Conservation (phyloP, 1,140 invertebrate genomes). For the Macrostomum lignano region DNA sequence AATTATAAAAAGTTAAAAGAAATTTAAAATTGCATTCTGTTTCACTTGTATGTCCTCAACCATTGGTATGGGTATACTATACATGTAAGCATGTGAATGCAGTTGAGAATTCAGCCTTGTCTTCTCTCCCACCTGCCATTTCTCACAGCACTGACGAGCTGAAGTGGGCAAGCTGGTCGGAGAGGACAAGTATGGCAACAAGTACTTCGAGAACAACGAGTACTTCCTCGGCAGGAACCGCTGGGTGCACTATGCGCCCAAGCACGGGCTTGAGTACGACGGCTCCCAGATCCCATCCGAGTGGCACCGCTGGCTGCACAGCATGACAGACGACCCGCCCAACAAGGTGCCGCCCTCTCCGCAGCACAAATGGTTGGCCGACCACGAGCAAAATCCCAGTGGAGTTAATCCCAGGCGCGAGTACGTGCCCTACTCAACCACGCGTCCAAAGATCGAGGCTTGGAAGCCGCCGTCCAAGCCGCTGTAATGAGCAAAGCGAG, state of each 20-base stretch:
- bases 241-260: slow-evolving; percentile 61
- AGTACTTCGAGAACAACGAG: slow-evolving; percentile 65
- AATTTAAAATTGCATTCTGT: too few species aligned
- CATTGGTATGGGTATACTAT: too few species aligned
- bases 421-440: slow-evolving; percentile 67
- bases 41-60: too few species aligned
- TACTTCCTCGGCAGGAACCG: slow-evolving; percentile 69
- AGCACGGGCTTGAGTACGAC: slow-evolving; percentile 54
- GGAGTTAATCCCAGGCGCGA: slow-evolving; percentile 30
- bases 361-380: slow-evolving; percentile 48
- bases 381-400: slow-evolving; percentile 50
- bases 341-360: slow-evolving; percentile 22
- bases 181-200: slow-evolving; percentile 76
- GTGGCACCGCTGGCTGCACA: slow-evolving; percentile 55
- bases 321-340: slow-evolving; percentile 49
- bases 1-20: too few species aligned
- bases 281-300: slow-evolving; percentile 63
- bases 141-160: slow-evolving; percentile 55
- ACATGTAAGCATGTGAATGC: too few species aligned
- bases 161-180: slow-evolving; percentile 61
- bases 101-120: too few species aligned
- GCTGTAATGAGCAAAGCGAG: too few species aligned
- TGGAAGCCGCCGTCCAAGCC: slow-evolving; percentile 35
- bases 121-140: too few species aligned
- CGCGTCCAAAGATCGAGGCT: slow-evolving; percentile 46